Percentiles rank a stretch among this genome's conserved stretches.
These are phyloP conservation scores for Catharus fuscescens DNA, from an alignment of 2,113 vertebrate genomes.

Conservation along the genomic window DNA sequence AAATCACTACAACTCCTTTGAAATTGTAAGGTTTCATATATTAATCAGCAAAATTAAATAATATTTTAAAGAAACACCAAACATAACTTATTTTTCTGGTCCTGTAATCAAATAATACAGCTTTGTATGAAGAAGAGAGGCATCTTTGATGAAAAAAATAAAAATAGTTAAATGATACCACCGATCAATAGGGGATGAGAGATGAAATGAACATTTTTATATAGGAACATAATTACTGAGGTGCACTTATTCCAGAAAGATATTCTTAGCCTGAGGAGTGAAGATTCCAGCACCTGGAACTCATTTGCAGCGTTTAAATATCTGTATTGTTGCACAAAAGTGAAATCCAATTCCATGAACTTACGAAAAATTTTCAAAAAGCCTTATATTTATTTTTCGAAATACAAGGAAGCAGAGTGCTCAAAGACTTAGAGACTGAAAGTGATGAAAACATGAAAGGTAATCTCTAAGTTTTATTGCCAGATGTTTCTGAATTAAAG, in stretches of 20 bases:
- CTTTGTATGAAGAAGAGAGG: background rate
- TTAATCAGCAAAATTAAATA: background rate
- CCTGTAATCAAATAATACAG: background rate
- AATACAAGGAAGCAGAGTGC: slow-evolving; percentile 15
- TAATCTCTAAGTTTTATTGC: slow-evolving; percentile 67
- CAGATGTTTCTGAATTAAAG: slow-evolving; percentile 66
- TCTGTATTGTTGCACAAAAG: slow-evolving; percentile 5
- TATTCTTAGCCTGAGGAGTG: background rate
- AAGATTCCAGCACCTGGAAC: slow-evolving; percentile 40
- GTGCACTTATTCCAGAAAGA: background rate
- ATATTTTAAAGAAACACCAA: background rate
- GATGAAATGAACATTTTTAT: background rate
- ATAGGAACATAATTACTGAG: background rate
- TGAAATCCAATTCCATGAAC: slow-evolving; percentile 35
- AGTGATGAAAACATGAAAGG: slow-evolving; percentile 57
- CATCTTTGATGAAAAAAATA: background rate
- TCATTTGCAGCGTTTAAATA: slow-evolving; percentile 30
- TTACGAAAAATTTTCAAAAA: slow-evolving; percentile 18
- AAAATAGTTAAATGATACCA: background rate
- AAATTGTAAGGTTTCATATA: background rate
- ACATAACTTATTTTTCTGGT: background rate
- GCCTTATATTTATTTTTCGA: slow-evolving; percentile 35
- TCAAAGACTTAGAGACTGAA: slow-evolving; percentile 45
- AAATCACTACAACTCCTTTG: background rate
- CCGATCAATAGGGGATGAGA: rapidly evolving